Percentiles rank a stretch among this genome's conserved stretches.
Conservation (phyloP, 2,113 vertebrate genomes). For the Lophius piscatorius region DNA sequence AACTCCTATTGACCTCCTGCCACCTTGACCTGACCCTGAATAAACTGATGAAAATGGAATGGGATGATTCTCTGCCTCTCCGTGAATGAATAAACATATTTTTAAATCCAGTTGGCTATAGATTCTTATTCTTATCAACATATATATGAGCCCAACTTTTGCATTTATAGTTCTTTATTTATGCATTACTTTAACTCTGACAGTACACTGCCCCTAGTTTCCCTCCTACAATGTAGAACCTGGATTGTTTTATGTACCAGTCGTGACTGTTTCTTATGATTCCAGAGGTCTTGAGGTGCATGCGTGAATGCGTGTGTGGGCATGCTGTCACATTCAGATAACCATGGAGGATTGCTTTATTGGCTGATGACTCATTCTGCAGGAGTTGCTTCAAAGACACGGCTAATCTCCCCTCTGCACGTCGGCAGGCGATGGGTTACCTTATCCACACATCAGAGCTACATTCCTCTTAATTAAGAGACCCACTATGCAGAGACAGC, state of each 20-base stretch:
- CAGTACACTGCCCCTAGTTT: neutral
- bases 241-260: neutral
- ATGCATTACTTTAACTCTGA: slow-evolving; percentile 18
- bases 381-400: slow-evolving; percentile 58
- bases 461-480: slow-evolving; percentile 70
- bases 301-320: slow-evolving; percentile 3
- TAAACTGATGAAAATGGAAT: too few species aligned
- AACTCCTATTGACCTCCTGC: too few species aligned
- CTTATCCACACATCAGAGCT: slow-evolving; percentile 57
- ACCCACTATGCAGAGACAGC: slow-evolving; percentile 63
- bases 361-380: slow-evolving; percentile 60
- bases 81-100: too few species aligned
- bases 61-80: too few species aligned
- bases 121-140: slow-evolving; percentile 13
- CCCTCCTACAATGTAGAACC: neutral
- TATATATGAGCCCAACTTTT: too few species aligned
- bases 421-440: slow-evolving; percentile 55
- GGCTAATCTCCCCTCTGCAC: slow-evolving; percentile 52
- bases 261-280: neutral
- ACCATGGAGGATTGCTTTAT: slow-evolving; percentile 46
- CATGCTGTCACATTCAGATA: slow-evolving; percentile 26
- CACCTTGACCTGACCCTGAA: too few species aligned
- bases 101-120: slow-evolving; percentile 21
- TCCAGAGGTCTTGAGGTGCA: neutral
- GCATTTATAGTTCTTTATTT: slow-evolving; percentile 16